Percentiles rank a stretch among this genome's conserved stretches.
Conservation (phyloP, 2,888 invertebrate species). For the Philaethria dido region DNA sequence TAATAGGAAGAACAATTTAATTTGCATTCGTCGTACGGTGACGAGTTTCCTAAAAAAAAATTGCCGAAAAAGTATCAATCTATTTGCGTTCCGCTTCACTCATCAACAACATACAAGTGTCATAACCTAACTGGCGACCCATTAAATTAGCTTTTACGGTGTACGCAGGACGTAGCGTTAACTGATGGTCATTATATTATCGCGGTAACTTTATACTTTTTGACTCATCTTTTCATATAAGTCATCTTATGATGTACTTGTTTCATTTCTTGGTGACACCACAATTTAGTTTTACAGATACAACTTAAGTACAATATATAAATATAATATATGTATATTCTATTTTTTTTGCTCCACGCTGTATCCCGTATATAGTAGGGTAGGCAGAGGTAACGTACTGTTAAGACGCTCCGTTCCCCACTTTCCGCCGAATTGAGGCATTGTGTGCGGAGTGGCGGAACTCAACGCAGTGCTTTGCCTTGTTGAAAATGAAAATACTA, state of each 20-base stretch:
- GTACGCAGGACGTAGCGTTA: conserved; percentile 36
- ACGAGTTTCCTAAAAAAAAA: conserved; percentile 60
- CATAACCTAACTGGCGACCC: conserved; percentile 64
- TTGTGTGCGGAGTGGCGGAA: no score
- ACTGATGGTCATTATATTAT: conserved; percentile 33
- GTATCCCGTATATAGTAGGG: no score
- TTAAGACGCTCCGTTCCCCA: no score
- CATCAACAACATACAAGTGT: conserved; percentile 49
- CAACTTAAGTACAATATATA: not conserved
- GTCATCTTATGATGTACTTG: conserved; percentile 17
- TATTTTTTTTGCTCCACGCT: no score
- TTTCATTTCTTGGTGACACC: conserved; percentile 1
- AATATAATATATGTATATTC: no score
- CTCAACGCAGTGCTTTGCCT: no score
- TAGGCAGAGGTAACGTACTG: no score
- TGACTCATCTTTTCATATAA: conserved; percentile 37
- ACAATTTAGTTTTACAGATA: not conserved
- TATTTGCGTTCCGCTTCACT: conserved; percentile 56
- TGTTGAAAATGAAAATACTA: no score
- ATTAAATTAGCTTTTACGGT: conserved; percentile 60
- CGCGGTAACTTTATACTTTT: conserved; percentile 37
- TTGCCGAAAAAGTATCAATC: conserved; percentile 54
- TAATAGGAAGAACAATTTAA: conserved; percentile 58
- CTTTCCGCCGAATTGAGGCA: no score
- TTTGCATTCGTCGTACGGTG: conserved; percentile 53